A percentile compares a stretch with the other conserved stretches of the same genome.
These are phyloP conservation scores for Coracopsis vasa DNA, from an alignment of 2,113 vertebrate species.

Conservation along the genomic window DNA sequence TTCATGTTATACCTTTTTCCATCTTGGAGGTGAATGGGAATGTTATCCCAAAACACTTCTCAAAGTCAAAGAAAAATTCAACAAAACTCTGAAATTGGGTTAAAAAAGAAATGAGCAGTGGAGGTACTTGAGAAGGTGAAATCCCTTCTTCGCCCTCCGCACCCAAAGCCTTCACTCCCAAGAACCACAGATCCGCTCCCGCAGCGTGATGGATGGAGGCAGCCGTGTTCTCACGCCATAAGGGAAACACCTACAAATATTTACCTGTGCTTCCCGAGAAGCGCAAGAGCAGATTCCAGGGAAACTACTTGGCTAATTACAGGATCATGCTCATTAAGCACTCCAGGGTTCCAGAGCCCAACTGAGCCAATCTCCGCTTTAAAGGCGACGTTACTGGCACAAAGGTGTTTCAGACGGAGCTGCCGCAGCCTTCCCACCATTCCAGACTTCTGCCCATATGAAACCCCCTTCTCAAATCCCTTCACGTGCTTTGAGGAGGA, in stretches of 20 bases:
- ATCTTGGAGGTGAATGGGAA: background rate
- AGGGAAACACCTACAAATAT: background rate
- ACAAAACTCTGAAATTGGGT: background rate
- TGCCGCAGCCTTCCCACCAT: background rate
- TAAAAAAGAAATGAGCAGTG: fast-evolving
- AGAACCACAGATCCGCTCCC: fast-evolving
- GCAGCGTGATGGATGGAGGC: fast-evolving
- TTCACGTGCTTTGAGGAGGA: background rate
- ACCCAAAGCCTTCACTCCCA: background rate
- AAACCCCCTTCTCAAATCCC: background rate
- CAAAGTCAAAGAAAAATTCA: background rate
- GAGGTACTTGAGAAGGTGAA: background rate
- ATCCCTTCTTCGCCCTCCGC: background rate
- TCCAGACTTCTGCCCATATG: background rate
- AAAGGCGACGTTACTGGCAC: background rate
- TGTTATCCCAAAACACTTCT: background rate
- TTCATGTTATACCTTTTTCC: background rate
- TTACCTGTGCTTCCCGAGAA: background rate
- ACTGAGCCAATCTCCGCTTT: fast-evolving
- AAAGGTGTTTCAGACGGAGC: background rate
- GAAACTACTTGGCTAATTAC: background rate
- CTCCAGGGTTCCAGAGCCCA: background rate
- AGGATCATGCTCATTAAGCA: background rate
- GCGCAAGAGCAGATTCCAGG: background rate
- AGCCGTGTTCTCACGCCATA: fast-evolving